Base-by-base conservation (phyloP, 2,113 vertebrate species). In the Leucopsar rothschildi region DNA sequence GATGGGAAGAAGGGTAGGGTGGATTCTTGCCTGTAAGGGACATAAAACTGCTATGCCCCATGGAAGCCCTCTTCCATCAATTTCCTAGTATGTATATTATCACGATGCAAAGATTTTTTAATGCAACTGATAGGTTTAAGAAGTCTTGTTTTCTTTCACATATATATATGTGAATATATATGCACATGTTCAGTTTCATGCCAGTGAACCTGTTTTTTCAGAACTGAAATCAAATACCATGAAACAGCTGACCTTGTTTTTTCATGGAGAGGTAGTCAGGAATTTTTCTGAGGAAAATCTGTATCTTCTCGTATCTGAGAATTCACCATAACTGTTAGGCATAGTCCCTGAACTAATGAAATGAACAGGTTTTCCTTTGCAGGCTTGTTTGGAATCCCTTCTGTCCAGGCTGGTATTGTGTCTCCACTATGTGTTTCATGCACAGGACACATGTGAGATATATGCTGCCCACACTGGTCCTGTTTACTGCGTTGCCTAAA, bases 11-110 rank as follows among this genome's bases (percentile, higher is more conserved):
- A 18, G 9, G 8, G 16, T 35, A 27, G 12, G 3, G 14, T 71
- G 21, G 16, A 23, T 68, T 68, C 35, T 56, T 64, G 21, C 10
- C 61, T 73, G 4, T 50, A 47, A 60, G 15, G 9, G 10, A 11
- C 19, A 16, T 42, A 42, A 45, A 47, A 22, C 6, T 71, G 12
- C 14, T 1, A 1, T 28, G 16, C 1, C 4, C 7, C 11, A 24
- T 82, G 11, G 11, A 71, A 8, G 4, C 59, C 40, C 12, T 70
- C 11, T 79, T 71, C 18, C 23, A 33, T 50, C 14, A 33, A 5
- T 20, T 78, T 84, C 33, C 39, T 42, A 10, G 2, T 5, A 25
- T 42, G 28, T 56, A 10, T 47, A 40, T 45, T 35, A 52, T 15
- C 45, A 19, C 16, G 5, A 33, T 64, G 13, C 2, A 4, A 59